Base-by-base conservation (phyloP, 1,140 invertebrate genomes). In the Diorhabda carinulata region DNA sequence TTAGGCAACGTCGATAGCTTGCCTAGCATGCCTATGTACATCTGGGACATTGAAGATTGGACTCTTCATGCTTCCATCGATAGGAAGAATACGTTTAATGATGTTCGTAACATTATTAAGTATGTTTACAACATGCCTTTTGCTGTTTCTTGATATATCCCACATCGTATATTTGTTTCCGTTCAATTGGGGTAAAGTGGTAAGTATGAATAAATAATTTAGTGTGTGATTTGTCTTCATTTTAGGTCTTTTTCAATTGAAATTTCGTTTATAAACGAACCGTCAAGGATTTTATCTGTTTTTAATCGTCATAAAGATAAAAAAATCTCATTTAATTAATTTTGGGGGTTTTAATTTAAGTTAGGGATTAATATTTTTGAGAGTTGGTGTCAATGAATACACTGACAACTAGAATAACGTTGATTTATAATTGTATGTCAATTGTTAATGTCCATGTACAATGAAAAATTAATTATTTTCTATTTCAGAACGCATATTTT, bases 61-160 rank as follows among this genome's bases (percentile, higher is more conserved):
- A 74, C 83, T 92, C 65, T 91, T 92, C 81, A 89, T 91, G 88
- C 84, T 92, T 80, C 89, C 89, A 77, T 85, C 89, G 78, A 84
- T 86, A 7, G 83, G 83, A 61, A 82, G 87, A 41, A 81, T 91
- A 76, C 84, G 90, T 70, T 84, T 91, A 71, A 89, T 92, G 86
- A 88, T 91, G 82, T 91, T 91, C 83, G 88, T 92, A 77, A 91
- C 92, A 67, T 85, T 94, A 68, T 90, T 93, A 80, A 92, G 91
- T 80, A 83, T 91, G 77, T 87, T 94, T 81, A 86, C 93, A 79
- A 93, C 92, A 74, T 87, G 87, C 76, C 84, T 92, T 73, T 87
- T 94, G 81, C 86, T 94, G 77, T 90, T 92, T 84, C 88, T 94
- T 81, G 92, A 93, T 86, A 89, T 94, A 81, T 91, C 92, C 74